phyloP scores from a whole-genome alignment of 2,888 invertebrate species.

The Eupeodes latifasciatus region DNA sequence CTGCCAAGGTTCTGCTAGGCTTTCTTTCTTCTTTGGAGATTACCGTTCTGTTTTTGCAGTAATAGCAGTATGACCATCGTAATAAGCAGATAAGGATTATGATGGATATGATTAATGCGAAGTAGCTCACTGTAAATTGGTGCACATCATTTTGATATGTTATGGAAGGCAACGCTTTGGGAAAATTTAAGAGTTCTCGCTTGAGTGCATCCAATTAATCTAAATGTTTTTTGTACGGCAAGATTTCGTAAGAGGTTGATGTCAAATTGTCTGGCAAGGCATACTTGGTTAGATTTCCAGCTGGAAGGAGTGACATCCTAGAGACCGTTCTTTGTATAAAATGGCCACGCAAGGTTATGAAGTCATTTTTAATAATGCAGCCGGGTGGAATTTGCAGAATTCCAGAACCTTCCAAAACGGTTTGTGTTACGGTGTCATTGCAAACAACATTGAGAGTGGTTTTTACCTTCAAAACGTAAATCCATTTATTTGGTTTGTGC shows the following conservation, averaged over 20 bases:
- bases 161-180: neutral
- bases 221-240: neutral
- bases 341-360: slow-evolving; percentile 78
- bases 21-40: neutral
- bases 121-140: neutral
- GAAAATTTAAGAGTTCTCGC: neutral
- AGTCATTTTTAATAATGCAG: slow-evolving; percentile 78
- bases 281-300: neutral
- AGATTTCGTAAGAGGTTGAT: too few relatives aligned
- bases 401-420: neutral
- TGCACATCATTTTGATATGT: slow-evolving; percentile 5
- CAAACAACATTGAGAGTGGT: neutral
- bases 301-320: neutral
- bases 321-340: neutral
- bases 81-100: neutral
- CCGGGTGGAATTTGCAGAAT: neutral
- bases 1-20: neutral
- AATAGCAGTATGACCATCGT: too few relatives aligned
- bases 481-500: neutral
- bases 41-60: too few relatives aligned
- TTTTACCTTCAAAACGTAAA: too few relatives aligned
- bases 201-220: slow-evolving; percentile 10
- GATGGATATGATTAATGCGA: neutral
- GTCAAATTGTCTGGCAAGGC: too few relatives aligned
- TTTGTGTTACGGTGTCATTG: neutral